Evolutionary conservation across 1,140 invertebrate genomes (phyloP).

Genomic region (Medauroidea extradentata): DNA sequence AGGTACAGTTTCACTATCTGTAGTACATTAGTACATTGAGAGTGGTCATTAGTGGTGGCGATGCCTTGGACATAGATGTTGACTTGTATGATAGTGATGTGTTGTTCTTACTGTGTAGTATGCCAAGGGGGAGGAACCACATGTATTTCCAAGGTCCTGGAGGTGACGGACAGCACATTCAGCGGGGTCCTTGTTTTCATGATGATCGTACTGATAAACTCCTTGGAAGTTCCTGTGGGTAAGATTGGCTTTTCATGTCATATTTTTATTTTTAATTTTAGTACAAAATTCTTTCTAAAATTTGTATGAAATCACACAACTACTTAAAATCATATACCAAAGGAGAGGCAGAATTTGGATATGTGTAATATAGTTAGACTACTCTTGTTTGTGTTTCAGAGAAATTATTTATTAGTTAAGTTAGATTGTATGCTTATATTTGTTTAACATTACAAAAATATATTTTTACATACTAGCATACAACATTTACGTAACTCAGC

Average conservation of each 20-base stretch:
- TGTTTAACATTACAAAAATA: too few relatives aligned
- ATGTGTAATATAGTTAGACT: background rate
- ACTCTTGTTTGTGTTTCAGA: too few relatives aligned
- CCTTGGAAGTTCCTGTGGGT: conserved; percentile 8
- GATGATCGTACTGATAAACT: conserved; percentile 10
- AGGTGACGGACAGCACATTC: conserved; percentile 10
- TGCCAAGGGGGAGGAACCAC: conserved; percentile 36
- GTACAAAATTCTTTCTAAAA: too few relatives aligned
- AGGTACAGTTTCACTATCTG: conserved; percentile 2
- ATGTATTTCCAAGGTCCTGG: conserved; percentile 29
- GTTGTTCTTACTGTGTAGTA: conserved; percentile 21
- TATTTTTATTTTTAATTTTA: background rate
- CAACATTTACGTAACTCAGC: too few relatives aligned
- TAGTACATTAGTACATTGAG: background rate
- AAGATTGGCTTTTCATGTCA: background rate
- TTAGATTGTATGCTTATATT: too few relatives aligned
- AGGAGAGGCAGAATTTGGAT: background rate
- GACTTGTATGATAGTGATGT: background rate
- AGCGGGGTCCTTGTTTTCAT: conserved; percentile 13
- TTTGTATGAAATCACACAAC: too few relatives aligned
- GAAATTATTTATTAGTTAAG: too few relatives aligned
- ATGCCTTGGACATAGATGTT: background rate
- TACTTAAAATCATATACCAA: background rate
- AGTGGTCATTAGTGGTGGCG: background rate
- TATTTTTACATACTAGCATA: too few relatives aligned